These are phyloP conservation scores for Lasiommata megera DNA, from an alignment of 2,888 invertebrate species.

Conservation along the genomic window DNA sequence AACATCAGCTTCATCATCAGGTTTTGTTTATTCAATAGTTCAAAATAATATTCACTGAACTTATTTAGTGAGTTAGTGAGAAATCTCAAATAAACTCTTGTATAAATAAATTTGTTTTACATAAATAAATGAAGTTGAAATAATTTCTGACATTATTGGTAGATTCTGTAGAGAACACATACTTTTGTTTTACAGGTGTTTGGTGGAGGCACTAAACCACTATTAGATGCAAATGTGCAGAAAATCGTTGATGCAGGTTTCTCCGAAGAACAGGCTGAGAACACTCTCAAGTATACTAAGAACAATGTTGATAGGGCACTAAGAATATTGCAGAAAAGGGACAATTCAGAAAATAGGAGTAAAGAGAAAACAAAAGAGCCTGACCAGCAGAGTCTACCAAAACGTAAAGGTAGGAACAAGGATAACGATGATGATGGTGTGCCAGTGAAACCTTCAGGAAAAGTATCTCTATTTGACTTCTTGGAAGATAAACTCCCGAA, in stretches of 20 bases:
- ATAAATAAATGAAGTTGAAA: too few species aligned
- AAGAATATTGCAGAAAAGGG: conserved; percentile 83
- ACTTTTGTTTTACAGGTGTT: conserved; percentile 65
- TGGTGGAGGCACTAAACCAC: conserved; percentile 84
- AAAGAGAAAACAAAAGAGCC: conserved; percentile 70
- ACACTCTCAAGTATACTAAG: conserved; percentile 85
- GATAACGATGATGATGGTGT: conserved; percentile 80
- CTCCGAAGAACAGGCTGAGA: conserved; percentile 87
- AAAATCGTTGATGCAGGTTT: conserved; percentile 91
- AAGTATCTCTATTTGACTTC: conserved; percentile 91
- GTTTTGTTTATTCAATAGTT: too few species aligned
- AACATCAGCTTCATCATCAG: too few species aligned
- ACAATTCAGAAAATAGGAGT: conserved; percentile 68
- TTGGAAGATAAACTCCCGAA: conserved; percentile 89
- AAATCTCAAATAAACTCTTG: too few species aligned
- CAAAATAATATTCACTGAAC: too few species aligned
- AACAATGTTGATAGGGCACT: conserved; percentile 89
- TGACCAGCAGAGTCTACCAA: conserved; percentile 62
- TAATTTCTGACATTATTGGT: too few species aligned
- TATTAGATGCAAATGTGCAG: conserved; percentile 88
- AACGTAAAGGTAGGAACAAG: conserved; percentile 74
- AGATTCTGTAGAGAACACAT: too few species aligned
- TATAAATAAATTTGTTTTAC: too few species aligned
- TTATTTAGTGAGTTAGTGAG: too few species aligned
- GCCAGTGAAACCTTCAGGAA: conserved; percentile 87